Conservation (phyloP, 2,113 vertebrate species). For the Actenoides hombroni region DNA sequence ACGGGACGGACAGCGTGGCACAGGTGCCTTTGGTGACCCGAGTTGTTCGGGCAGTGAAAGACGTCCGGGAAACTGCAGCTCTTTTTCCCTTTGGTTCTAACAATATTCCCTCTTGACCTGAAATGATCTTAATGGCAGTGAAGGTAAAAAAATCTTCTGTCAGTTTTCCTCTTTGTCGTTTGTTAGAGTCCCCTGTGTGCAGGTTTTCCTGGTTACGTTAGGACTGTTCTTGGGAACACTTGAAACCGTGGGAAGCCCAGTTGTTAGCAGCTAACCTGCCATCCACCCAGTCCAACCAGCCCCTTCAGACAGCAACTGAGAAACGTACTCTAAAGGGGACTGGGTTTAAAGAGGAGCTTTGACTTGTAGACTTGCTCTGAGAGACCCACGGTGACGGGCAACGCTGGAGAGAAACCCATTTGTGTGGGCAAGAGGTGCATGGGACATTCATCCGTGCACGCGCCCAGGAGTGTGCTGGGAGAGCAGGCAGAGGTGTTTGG, state of each 20-base stretch:
- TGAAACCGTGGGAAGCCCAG: not conserved
- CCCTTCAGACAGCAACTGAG: not conserved
- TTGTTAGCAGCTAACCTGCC: not conserved
- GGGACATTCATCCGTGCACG: not conserved
- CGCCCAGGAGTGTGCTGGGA: not conserved
- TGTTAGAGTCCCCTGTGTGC: not conserved
- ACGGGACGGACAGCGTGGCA: not conserved
- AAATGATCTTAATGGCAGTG: not conserved
- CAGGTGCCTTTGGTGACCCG: slow-evolving; percentile 23
- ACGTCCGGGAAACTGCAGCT: not conserved
- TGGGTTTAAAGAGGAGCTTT: not conserved
- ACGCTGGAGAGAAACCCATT: not conserved
- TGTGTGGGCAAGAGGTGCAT: not conserved
- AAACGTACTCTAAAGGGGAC: not conserved
- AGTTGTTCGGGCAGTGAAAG: slow-evolving; percentile 30
- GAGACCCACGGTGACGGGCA: not conserved
- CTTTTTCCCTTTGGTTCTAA: not conserved
- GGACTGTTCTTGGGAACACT: not conserved
- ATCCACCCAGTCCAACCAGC: not conserved
- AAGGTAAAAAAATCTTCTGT: not conserved
- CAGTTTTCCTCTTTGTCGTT: not conserved
- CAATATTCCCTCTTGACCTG: slow-evolving; percentile 26
- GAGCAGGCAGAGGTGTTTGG: not conserved
- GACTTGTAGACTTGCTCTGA: not conserved
- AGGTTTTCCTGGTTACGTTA: not conserved